Evolutionary conservation across 1,140 invertebrate species (phyloP).

Genomic region (Varroa destructor): DNA sequence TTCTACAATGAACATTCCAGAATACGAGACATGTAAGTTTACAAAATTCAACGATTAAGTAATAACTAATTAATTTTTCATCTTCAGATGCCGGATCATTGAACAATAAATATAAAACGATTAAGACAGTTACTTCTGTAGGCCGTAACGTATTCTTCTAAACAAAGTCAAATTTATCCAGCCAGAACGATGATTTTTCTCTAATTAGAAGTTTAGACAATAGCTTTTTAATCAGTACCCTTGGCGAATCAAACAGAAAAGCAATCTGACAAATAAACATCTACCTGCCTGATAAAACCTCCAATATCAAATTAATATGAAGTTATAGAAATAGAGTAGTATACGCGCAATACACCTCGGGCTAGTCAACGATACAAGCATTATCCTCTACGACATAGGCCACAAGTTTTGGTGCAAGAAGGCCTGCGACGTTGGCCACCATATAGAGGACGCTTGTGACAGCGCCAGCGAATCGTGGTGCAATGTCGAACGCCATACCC

Average conservation of each 20-base stretch:
- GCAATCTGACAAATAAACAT: too few relatives aligned
- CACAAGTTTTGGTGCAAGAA: constrained; percentile 6
- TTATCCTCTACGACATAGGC: neutral
- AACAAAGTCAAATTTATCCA: neutral
- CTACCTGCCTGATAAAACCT: too few relatives aligned
- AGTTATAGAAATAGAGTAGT: neutral
- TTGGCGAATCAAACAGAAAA: too few relatives aligned
- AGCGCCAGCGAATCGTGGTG: neutral
- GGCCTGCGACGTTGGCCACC: neutral
- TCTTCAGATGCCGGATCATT: neutral
- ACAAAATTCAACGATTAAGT: neutral
- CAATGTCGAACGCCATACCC: neutral
- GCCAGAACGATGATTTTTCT: too few relatives aligned
- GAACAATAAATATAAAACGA: neutral
- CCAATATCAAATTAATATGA: too few relatives aligned
- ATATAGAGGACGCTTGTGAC: neutral
- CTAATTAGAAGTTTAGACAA: too few relatives aligned
- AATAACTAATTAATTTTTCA: neutral
- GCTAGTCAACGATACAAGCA: neutral
- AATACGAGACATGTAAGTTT: neutral
- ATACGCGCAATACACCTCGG: neutral
- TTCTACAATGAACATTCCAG: neutral
- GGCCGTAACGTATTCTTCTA: neutral
- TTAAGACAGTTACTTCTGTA: neutral
- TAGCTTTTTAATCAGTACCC: too few relatives aligned